phyloP scores from a whole-genome alignment of 2,113 vertebrate species.

The Callorhinus ursinus region DNA sequence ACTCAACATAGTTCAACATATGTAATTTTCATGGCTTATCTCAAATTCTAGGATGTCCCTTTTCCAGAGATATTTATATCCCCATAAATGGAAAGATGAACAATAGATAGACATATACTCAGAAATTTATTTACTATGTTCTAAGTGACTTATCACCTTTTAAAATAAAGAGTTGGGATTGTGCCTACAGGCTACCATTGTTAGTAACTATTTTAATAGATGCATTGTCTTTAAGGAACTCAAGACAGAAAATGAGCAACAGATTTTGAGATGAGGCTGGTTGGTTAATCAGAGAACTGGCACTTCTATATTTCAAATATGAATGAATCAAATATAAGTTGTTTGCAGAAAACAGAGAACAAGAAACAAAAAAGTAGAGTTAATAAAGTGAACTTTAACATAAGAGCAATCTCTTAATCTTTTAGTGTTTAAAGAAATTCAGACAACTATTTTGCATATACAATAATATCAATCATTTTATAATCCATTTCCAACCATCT shows the following conservation, averaged over 20 bases:
- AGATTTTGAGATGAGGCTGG: background rate
- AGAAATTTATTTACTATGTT: background rate
- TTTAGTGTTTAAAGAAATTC: background rate
- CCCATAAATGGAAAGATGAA: background rate
- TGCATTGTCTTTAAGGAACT: background rate
- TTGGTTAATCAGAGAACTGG: background rate
- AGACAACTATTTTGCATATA: background rate
- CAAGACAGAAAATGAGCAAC: background rate
- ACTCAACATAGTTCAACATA: background rate
- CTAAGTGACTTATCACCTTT: background rate
- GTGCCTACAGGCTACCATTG: background rate
- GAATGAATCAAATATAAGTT: background rate
- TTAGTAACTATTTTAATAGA: background rate
- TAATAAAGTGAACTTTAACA: background rate
- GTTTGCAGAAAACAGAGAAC: background rate
- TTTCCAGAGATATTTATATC: background rate
- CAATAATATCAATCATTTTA: background rate
- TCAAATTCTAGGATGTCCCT: background rate
- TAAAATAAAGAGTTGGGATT: background rate
- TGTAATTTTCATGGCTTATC: background rate
- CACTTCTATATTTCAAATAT: background rate
- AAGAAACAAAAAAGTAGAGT: background rate
- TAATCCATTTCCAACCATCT: background rate
- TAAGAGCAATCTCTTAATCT: background rate
- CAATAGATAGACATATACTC: background rate